These are phyloP conservation scores for Ptychodera flava DNA, from an alignment of 35 echinoderm and acorn worm genomes.

Conservation along the genomic window DNA sequence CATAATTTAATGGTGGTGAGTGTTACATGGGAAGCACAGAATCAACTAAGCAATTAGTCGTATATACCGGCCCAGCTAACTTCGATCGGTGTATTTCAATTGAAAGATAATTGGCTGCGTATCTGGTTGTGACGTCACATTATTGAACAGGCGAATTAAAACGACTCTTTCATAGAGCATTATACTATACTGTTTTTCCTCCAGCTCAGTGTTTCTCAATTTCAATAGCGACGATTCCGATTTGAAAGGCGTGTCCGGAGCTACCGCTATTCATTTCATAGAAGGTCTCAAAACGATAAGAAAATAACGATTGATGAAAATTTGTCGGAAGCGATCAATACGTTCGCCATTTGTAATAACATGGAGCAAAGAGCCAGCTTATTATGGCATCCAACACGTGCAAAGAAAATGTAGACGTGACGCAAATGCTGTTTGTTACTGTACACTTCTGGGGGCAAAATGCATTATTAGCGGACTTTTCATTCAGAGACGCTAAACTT, in stretches of 20 bases:
- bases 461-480: too few relatives aligned
- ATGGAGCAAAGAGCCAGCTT: neutral
- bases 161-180: neutral
- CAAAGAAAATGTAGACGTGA: neutral
- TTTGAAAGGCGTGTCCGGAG: neutral
- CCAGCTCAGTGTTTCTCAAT: neutral
- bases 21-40: too few relatives aligned
- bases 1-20: too few relatives aligned
- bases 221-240: neutral
- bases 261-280: neutral
- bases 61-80: neutral
- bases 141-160: neutral
- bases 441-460: neutral
- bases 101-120: neutral
- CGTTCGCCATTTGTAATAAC: neutral
- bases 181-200: neutral
- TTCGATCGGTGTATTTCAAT: neutral
- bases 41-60: neutral
- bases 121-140: neutral
- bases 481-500: too few relatives aligned
- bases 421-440: neutral
- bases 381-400: neutral
- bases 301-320: neutral
- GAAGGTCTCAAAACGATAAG: neutral
- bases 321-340: neutral